phyloP scores from a whole-genome alignment of 2,888 invertebrate genomes.

The Agrilus cyanescens region DNA sequence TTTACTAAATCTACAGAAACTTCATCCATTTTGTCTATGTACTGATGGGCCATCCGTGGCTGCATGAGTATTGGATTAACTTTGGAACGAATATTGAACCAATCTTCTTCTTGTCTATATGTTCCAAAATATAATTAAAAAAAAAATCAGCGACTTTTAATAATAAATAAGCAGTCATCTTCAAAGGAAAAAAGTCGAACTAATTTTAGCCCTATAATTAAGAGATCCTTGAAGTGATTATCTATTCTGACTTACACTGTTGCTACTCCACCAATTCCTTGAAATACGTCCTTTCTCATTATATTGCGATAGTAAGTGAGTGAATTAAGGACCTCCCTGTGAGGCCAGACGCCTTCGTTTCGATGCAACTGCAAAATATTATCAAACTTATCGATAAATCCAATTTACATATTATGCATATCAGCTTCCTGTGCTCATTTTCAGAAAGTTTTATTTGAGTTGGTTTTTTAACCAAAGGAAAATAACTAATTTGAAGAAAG shows the following conservation, averaged over 20 bases:
- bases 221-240: not conserved
- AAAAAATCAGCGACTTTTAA: not conserved
- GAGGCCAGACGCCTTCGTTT: slow-evolving; percentile 37
- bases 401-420: not conserved
- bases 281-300: slow-evolving; percentile 32
- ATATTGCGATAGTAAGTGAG: slow-evolving; percentile 31
- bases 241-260: slow-evolving; percentile 21
- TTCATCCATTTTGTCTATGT: slow-evolving; percentile 23
- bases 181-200: not conserved
- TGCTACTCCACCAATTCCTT: slow-evolving; percentile 21
- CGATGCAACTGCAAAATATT: slow-evolving; percentile 28
- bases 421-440: not conserved
- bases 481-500: no score
- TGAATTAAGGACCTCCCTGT: slow-evolving; percentile 30
- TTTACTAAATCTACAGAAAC: slow-evolving; percentile 24
- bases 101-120: slow-evolving; percentile 41
- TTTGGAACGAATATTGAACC: slow-evolving; percentile 40
- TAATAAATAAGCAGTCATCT: not conserved
- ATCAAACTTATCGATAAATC: no score
- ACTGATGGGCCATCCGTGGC: slow-evolving; percentile 30
- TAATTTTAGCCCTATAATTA: no score
- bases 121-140: not conserved
- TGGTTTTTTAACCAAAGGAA: no score
- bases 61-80: slow-evolving; percentile 44
- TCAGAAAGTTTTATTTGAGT: no score